phyloP scores from a whole-genome alignment of 2,888 invertebrate species.

The Ceramica pisi region DNA sequence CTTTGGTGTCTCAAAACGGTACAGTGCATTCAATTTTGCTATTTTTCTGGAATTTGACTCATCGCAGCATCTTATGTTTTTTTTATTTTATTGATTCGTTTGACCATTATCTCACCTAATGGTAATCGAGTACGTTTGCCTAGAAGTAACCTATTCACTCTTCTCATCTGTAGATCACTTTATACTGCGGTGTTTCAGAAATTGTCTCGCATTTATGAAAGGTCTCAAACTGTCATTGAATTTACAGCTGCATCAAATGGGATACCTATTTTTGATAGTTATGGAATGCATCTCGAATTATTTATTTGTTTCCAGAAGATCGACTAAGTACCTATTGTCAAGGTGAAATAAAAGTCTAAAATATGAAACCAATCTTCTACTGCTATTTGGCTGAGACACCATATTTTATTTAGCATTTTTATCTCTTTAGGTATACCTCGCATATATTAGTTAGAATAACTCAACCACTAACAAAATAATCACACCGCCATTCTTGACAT shows the following conservation, averaged over 20 bases:
- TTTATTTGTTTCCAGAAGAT: constrained; percentile 48
- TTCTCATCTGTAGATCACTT: constrained; percentile 44
- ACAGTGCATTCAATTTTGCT: not conserved
- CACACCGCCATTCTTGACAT: too few relatives aligned
- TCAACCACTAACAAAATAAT: too few relatives aligned
- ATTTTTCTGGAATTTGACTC: not conserved
- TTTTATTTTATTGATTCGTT: too few relatives aligned
- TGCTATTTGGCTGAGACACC: not conserved
- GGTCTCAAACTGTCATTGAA: constrained; percentile 60
- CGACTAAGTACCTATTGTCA: not conserved
- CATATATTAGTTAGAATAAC: too few relatives aligned
- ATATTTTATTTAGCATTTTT: not conserved
- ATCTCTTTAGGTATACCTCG: too few relatives aligned
- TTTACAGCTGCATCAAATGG: constrained; percentile 56
- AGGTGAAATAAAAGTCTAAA: constrained; percentile 1
- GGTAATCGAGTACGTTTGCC: too few relatives aligned
- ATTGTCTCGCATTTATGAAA: constrained; percentile 50
- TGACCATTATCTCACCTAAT: too few relatives aligned
- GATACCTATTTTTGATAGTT: constrained; percentile 53
- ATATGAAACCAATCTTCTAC: not conserved
- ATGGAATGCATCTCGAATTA: constrained; percentile 38
- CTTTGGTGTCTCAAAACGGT: not conserved
- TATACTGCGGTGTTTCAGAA: constrained; percentile 47
- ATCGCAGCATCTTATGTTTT: not conserved
- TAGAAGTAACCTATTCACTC: too few relatives aligned